A percentile compares a stretch with the other conserved stretches of the same genome.
These are phyloP conservation scores for Drosophila nr. perissopoda DNA, from an alignment of 2,888 invertebrate genomes.

Conservation along the genomic window DNA sequence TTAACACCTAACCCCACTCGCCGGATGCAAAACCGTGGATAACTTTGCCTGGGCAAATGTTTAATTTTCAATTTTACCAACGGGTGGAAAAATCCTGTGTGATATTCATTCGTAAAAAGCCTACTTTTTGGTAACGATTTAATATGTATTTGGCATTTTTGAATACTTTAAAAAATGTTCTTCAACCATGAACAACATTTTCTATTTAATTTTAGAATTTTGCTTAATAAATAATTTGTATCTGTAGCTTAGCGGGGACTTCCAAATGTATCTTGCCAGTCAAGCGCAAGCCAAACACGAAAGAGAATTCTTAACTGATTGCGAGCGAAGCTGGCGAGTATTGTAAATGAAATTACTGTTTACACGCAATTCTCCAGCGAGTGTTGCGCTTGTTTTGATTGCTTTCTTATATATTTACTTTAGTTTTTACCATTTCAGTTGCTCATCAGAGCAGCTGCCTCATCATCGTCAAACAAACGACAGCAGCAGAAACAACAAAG, in stretches of 20 bases:
- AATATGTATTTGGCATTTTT: neutral
- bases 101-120: neutral
- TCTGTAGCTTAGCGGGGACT: neutral
- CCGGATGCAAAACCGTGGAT: fast-evolving
- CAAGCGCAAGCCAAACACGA: neutral
- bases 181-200: neutral
- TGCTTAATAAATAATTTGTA: neutral
- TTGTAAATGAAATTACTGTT: slow-evolving; percentile 6
- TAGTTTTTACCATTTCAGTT: slow-evolving; percentile 20
- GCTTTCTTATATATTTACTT: slow-evolving; percentile 20
- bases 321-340: neutral
- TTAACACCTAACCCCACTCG: neutral
- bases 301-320: neutral
- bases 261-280: neutral
- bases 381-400: slow-evolving; percentile 22
- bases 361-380: slow-evolving; percentile 8
- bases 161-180: neutral
- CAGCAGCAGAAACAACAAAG: slow-evolving; percentile 7
- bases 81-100: neutral
- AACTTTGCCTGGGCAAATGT: neutral
- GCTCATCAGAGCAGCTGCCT: slow-evolving; percentile 28
- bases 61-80: neutral
- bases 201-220: neutral
- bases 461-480: slow-evolving; percentile 5
- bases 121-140: neutral